A percentile compares a stretch with the other conserved stretches of the same genome.
phyloP scores from a whole-genome alignment of 2,113 vertebrate genomes.

The Hoplias malabaricus region DNA sequence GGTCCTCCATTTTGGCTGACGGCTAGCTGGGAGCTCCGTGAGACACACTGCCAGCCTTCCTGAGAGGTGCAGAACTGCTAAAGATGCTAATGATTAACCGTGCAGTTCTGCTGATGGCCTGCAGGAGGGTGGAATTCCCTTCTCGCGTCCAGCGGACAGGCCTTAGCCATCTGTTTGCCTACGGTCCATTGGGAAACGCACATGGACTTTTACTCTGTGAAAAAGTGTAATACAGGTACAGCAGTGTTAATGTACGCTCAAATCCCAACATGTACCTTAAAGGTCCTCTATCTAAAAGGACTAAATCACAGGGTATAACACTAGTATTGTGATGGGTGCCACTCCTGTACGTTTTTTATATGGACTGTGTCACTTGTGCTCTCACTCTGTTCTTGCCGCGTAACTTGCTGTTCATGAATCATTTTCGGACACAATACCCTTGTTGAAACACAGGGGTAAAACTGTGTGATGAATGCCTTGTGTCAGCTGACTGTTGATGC shows the following conservation, averaged over 20 bases:
- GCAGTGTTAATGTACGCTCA: no score
- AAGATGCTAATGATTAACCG: constrained; percentile 69
- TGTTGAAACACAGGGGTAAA: not conserved
- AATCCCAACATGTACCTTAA: no score
- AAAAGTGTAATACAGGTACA: no score
- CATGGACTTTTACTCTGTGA: no score
- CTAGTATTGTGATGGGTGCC: no score
- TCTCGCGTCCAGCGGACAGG: constrained; percentile 35
- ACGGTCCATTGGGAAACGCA: constrained; percentile 32
- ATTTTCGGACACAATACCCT: not conserved
- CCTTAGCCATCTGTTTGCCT: constrained; percentile 68
- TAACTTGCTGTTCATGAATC: not conserved
- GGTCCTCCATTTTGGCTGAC: constrained; percentile 55
- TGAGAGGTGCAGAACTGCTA: constrained; percentile 43
- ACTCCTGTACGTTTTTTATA: no score
- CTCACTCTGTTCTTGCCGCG: no score
- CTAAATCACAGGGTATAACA: no score
- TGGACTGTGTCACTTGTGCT: no score
- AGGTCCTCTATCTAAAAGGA: no score
- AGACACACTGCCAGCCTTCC: constrained; percentile 36
- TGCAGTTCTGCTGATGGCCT: constrained; percentile 58
- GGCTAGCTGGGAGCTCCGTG: constrained; percentile 11
- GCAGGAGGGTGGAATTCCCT: constrained; percentile 51
- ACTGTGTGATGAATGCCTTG: not conserved
- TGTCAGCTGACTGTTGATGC: constrained; percentile 16